These are phyloP conservation scores for Psittacula cyanocephala DNA, from an alignment of 2,113 vertebrate genomes.

Conservation along the genomic window DNA sequence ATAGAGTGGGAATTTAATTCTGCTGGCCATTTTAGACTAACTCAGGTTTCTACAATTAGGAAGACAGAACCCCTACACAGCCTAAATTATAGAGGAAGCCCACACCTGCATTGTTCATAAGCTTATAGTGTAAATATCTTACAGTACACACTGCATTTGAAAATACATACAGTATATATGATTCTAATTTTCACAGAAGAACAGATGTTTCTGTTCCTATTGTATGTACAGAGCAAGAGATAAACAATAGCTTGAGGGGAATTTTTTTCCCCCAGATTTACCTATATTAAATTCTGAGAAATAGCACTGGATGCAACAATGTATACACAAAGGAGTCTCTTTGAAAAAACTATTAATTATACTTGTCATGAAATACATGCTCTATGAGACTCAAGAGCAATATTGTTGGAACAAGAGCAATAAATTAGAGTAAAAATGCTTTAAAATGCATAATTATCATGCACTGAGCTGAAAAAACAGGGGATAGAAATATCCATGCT, in stretches of 20 bases:
- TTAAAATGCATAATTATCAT: conserved; percentile 67
- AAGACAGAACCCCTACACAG: not conserved
- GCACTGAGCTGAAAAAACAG: conserved; percentile 57
- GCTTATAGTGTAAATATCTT: not conserved
- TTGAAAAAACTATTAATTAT: conserved; percentile 16
- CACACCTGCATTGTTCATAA: not conserved
- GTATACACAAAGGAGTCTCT: not conserved
- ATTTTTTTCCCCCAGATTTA: not conserved
- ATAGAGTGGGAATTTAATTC: not conserved
- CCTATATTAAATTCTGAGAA: not conserved
- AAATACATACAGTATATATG: not conserved
- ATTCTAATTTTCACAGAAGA: not conserved
- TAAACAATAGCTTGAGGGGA: not conserved
- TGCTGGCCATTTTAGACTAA: not conserved
- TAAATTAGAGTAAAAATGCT: conserved; percentile 59
- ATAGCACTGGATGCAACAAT: not conserved
- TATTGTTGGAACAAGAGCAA: not conserved
- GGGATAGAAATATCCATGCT: conserved; percentile 54
- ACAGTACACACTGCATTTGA: not conserved
- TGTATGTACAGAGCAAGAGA: not conserved
- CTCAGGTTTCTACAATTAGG: not conserved
- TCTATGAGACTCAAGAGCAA: conserved; percentile 13
- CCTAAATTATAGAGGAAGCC: not conserved
- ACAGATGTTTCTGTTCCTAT: not conserved
- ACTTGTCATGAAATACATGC: conserved; percentile 1